Base-by-base conservation (phyloP, 1,140 invertebrate species). In the Neuroterus valhalla region DNA sequence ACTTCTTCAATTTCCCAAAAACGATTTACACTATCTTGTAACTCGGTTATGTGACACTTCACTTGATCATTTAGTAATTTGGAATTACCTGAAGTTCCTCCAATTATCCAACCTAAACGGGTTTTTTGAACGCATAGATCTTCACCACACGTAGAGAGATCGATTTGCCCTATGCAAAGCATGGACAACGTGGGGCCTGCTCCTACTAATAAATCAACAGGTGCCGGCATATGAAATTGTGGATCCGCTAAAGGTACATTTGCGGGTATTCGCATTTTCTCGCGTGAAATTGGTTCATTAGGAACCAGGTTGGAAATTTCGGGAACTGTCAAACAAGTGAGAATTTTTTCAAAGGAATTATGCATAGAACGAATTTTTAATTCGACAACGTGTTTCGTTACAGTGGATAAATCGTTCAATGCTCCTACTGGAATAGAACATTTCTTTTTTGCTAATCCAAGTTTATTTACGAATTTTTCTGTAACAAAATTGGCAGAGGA, bases 81-180 rank as follows among this genome's bases (percentile, higher is more conserved):
- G 5, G n/a, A 1, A 8, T 17, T 48, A 48, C 46, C n/a, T 5
- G 46, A 23, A 10, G 6, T 66, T 17, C 79, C 79, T 1, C 69
- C 75, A 19, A 74, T 62, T 6, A 79, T 44, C 78, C 80, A 81
- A 11, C 76, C 78, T 2, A 80, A 66, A 15, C 68, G 38, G 0
- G 78, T 81, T 48, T 82, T 79, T 68, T 83, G 82, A n/a, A 81
- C 23, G 55, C 69, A 75, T 2, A 82, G 38, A 15, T 82, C 78
- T 14, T 38, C 21, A 1, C 68, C 15, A 17, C 12, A n/a, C n/a
- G n/a, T 11, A 2, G 75, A 78, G 11, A 78, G 45, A 31, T 78
- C 77, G 3, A 78, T 68, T 69, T 80, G 72, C 2, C 80, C 78
- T 4, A 78, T 72, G n/a, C 70, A 77, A 14, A 84, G 44, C 3